Evolutionary conservation across 2,113 vertebrate species (phyloP).

Genomic region (Macquaria ambigua): DNA sequence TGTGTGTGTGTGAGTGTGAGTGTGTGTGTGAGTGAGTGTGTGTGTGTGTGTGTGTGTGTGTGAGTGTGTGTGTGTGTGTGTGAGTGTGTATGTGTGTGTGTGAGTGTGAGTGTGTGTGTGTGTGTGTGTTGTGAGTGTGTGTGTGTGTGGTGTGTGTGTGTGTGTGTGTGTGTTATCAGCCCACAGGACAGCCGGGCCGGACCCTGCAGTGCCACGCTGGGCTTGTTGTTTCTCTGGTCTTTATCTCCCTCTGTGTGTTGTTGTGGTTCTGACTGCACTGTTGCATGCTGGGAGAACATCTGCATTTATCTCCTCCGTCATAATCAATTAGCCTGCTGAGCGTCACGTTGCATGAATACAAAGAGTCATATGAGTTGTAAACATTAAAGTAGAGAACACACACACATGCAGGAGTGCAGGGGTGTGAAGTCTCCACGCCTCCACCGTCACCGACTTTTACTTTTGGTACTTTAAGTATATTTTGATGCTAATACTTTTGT

Average conservation of each 20-base stretch:
- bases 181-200: no score
- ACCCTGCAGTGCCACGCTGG: neutral
- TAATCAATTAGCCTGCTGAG: conserved; percentile 18
- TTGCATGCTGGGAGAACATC: no score
- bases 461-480: no score
- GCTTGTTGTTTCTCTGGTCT: conserved; percentile 4
- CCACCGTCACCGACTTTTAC: no score
- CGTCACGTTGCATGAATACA: neutral
- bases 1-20: no score
- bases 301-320: conserved; percentile 10
- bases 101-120: neutral
- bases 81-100: no score
- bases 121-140: neutral
- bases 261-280: neutral
- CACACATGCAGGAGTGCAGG: neutral
- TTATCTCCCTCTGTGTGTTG: neutral
- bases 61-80: no score
- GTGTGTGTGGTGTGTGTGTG: neutral
- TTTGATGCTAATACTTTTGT: no score
- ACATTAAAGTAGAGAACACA: neutral
- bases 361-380: neutral
- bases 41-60: no score
- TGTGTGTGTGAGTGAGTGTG: no score
- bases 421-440: no score
- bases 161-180: neutral